Evolutionary conservation across 2,797 vertebrate genomes (phyloP), one percentile per base, ranked within the genome.

Genomic region (Oryzias sinensis): DNA sequence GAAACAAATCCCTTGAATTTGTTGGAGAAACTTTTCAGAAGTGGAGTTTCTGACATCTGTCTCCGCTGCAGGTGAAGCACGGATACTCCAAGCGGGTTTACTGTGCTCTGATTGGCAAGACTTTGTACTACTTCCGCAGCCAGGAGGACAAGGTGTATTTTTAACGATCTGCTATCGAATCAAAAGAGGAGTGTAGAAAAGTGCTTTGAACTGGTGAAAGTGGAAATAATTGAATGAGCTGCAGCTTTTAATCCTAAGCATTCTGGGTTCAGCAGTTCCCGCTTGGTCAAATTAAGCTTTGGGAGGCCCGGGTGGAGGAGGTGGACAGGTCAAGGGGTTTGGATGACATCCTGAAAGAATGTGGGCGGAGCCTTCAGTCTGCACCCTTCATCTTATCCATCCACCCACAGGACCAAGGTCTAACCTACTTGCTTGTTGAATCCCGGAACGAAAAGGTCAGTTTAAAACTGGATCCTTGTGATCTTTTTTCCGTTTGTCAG

Each of bases 1-100:
- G 29, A 33, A 33, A 7, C 29, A 33, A 33, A 33, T 33, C 29
- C 8, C 3, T 9, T 33, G 8, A 9, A 33, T 33, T 33, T 33
- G 29, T 33, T 11, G 29, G 8, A 33, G 29, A 33, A 33, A 33
- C 3, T 8, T 33, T 33, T 33, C 29, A 9, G 29, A 33, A 33
- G 33, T 37, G 18, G 7, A 2, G 15, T 15, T 16, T 4, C 27
- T 70, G n/a, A 55, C 2, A 14, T 7, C 6, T 18, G n/a, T 14
- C 15, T 59, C 6, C 61, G 0, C 45, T 46, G 47, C 88, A 99
- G 97, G 95, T 97, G 50, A 98, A 98, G 80, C 95, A 98, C 45
- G 97, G 96, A 56, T 97, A 96, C 76, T 98, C 96, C 14, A 99
- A 98, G 79, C 90, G 93, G 70, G 96, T 98, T 66, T 98, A 95